These are phyloP conservation scores for Himalopsyche kuldschensis DNA, from an alignment of 2,888 invertebrate genomes.

Conservation along the genomic window DNA sequence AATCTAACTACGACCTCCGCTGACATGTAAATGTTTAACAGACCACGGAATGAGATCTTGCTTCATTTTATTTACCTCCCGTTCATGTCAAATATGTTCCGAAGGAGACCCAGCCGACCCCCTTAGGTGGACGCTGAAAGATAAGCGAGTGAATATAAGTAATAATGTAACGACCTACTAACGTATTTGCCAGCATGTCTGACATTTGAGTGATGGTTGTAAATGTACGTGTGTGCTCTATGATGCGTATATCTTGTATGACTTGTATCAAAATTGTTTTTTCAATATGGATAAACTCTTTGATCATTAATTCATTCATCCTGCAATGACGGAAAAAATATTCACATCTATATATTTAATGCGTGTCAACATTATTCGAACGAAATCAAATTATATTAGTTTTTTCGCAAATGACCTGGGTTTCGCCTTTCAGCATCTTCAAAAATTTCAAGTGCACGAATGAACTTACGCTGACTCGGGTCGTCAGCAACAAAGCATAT, in stretches of 20 bases:
- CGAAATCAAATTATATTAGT: too few relatives aligned
- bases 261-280: too few relatives aligned
- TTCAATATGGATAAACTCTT: too few relatives aligned
- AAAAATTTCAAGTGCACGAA: too few relatives aligned
- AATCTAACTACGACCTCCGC: slow-evolving; percentile 32
- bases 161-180: neutral
- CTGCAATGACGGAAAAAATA: too few relatives aligned
- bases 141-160: neutral
- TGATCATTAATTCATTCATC: too few relatives aligned
- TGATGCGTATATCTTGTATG: neutral
- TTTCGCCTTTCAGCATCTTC: too few relatives aligned
- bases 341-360: too few relatives aligned
- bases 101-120: slow-evolving; percentile 6
- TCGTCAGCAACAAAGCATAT: too few relatives aligned
- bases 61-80: slow-evolving; percentile 41
- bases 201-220: neutral
- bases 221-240: neutral
- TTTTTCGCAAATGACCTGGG: too few relatives aligned
- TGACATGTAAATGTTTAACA: slow-evolving; percentile 42
- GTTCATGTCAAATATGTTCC: slow-evolving; percentile 35
- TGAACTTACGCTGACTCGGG: too few relatives aligned
- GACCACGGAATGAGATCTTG: slow-evolving; percentile 42
- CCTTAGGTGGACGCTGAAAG: slow-evolving; percentile 6
- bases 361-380: too few relatives aligned
- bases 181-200: neutral